These are phyloP conservation scores for Saturnia pavonia DNA, from an alignment of 2,888 invertebrate genomes.

Conservation along the genomic window DNA sequence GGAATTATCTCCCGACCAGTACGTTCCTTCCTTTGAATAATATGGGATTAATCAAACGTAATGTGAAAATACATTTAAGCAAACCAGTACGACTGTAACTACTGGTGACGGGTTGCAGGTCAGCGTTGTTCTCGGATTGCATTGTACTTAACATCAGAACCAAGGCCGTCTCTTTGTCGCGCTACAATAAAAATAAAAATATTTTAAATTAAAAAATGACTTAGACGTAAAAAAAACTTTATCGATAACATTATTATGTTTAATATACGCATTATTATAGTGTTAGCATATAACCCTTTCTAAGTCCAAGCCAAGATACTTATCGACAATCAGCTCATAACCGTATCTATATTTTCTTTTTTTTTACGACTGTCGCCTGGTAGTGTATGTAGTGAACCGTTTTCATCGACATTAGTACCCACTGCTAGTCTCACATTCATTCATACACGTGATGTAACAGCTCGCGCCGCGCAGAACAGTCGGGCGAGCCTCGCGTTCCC, in stretches of 20 bases:
- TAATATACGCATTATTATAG: neutral
- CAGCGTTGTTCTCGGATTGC: too few species aligned
- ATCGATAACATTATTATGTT: neutral
- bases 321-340: neutral
- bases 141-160: too few species aligned
- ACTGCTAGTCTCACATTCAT: conserved; percentile 5
- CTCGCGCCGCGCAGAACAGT: conserved; percentile 84
- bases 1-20: too few species aligned
- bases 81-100: too few species aligned
- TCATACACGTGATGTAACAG: conserved; percentile 42
- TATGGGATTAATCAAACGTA: too few species aligned
- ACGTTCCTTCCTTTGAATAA: too few species aligned
- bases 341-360: neutral
- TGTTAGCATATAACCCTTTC: neutral
- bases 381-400: neutral
- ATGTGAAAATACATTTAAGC: too few species aligned
- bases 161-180: too few species aligned
- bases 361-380: neutral
- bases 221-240: neutral
- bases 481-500: conserved; percentile 90
- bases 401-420: neutral
- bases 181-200: too few species aligned
- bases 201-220: too few species aligned
- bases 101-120: too few species aligned
- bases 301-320: neutral